Evolutionary conservation across 2,797 vertebrate genomes (phyloP).

Genomic region (Danio aesculapii): DNA sequence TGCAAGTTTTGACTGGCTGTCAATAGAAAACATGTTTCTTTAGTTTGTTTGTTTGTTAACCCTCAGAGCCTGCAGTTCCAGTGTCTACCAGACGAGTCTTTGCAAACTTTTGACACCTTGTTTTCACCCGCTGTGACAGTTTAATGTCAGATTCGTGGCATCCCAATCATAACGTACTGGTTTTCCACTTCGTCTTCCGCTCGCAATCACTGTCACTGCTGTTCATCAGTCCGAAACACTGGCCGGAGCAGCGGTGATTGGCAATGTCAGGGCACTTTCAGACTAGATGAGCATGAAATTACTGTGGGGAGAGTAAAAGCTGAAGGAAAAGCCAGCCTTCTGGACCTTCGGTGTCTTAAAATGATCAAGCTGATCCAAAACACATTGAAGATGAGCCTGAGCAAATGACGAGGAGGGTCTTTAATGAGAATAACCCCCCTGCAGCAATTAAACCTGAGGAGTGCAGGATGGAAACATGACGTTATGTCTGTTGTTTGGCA

Average conservation of each 20-base stretch:
- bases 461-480: constrained; percentile 35
- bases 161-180: neutral
- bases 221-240: constrained; percentile 26
- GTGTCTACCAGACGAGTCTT: too few relatives aligned
- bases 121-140: constrained; percentile 1
- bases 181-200: constrained; percentile 14
- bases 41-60: too few relatives aligned
- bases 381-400: constrained; percentile 20
- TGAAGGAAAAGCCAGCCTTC: constrained; percentile 16
- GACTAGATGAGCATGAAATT: constrained; percentile 63
- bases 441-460: constrained; percentile 5
- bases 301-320: constrained; percentile 33
- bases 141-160: constrained; percentile 1
- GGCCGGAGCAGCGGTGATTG: constrained; percentile 43
- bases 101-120: neutral
- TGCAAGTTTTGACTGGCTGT: neutral
- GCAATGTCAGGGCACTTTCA: constrained; percentile 46
- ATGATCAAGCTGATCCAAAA: constrained; percentile 51
- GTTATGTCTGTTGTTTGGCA: constrained; percentile 8
- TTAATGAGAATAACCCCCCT: neutral
- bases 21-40: neutral
- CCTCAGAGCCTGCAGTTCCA: neutral
- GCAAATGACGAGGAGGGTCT: neutral
- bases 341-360: constrained; percentile 13
- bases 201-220: constrained; percentile 32